Percentiles rank a stretch among this genome's conserved stretches.
Evolutionary conservation across 2,888 invertebrate species (phyloP).

Genomic region (Thelaira solivaga): DNA sequence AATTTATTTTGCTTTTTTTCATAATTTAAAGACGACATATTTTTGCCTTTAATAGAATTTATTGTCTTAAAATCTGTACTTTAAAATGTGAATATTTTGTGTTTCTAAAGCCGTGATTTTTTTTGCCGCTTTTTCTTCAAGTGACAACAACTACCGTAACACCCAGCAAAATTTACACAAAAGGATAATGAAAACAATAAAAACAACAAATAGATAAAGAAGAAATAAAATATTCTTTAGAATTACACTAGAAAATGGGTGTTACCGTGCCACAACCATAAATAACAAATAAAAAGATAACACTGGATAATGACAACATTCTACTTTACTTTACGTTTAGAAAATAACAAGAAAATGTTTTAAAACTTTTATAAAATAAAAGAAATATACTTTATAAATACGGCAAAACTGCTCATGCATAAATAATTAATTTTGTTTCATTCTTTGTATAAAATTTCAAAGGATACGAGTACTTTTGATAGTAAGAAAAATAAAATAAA

Average conservation of each 20-base stretch:
- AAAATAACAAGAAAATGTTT: slow-evolving; percentile 12
- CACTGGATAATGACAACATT: slow-evolving; percentile 11
- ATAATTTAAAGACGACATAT: too few relatives aligned
- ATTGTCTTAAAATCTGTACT: too few relatives aligned
- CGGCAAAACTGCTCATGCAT: slow-evolving; percentile 38
- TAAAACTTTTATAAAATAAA: slow-evolving; percentile 12
- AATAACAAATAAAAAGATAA: slow-evolving; percentile 28
- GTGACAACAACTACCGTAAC: slow-evolving; percentile 4
- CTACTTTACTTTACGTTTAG: not conserved
- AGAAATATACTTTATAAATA: not conserved
- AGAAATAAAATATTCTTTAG: slow-evolving; percentile 21
- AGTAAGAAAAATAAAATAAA: not conserved
- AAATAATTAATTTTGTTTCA: slow-evolving; percentile 49
- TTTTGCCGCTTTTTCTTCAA: not conserved
- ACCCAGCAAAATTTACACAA: not conserved
- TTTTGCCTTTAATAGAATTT: too few relatives aligned
- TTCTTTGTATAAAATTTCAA: slow-evolving; percentile 26
- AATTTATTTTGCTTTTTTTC: too few relatives aligned
- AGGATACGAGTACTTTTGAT: too few relatives aligned
- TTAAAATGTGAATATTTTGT: too few relatives aligned
- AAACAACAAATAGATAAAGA: too few relatives aligned
- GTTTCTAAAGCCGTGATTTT: not conserved
- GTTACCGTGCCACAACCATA: slow-evolving; percentile 36
- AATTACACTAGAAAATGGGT: slow-evolving; percentile 34
- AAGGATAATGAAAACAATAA: not conserved